Conservation (phyloP, 2,113 vertebrate species). For the Edolisoma coerulescens region DNA sequence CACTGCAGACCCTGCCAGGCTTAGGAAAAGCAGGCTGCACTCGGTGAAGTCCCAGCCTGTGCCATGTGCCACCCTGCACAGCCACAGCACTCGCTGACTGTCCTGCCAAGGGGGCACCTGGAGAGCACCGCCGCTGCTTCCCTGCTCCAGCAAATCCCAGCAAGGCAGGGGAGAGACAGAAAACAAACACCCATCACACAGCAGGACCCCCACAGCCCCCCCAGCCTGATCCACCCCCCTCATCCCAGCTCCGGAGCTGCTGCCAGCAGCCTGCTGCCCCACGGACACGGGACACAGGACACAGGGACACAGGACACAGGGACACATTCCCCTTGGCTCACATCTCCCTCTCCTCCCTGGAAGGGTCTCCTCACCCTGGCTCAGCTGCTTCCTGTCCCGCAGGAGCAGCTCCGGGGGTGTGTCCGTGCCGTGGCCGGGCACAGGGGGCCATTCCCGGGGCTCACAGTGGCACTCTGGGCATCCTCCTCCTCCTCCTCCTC, state of each 20-base stretch:
- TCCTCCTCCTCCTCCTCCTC: constrained; percentile 31
- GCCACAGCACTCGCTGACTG: accelerated
- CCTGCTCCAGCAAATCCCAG: not conserved
- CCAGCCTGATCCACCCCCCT: not conserved
- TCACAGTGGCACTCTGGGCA: not conserved
- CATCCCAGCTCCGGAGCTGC: accelerated
- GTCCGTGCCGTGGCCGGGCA: accelerated
- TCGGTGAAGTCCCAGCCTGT: not conserved
- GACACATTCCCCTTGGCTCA: accelerated
- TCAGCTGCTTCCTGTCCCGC: not conserved
- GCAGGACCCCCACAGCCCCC: not conserved
- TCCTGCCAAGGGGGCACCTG: not conserved
- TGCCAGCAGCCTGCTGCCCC: not conserved
- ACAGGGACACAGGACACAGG: not conserved
- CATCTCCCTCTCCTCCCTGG: not conserved
- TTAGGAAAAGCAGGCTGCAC: not conserved
- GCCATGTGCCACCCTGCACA: not conserved
- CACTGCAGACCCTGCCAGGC: not conserved
- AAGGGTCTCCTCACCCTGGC: not conserved
- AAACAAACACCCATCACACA: not conserved
- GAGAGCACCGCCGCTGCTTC: not conserved
- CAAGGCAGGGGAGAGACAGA: accelerated
- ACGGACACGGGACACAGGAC: accelerated
- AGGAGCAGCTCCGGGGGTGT: accelerated
- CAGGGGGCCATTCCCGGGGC: not conserved